phyloP scores from a whole-genome alignment of 2,113 vertebrate genomes.

The Furnarius figulus region DNA sequence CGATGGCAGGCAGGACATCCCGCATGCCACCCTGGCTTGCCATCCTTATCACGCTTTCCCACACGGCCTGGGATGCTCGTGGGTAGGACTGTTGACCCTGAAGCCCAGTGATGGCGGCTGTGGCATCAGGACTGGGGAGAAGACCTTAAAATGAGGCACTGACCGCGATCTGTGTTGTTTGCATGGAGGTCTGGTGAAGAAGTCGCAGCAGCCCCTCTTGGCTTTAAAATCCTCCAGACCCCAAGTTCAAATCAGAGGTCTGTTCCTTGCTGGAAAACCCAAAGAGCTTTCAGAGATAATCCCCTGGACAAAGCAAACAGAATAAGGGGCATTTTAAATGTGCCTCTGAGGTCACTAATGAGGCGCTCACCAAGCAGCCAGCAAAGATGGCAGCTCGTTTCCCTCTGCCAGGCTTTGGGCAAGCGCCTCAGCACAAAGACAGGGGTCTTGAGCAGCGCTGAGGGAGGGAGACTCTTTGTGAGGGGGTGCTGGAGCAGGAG shows the following conservation, averaged over 20 bases:
- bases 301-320: neutral
- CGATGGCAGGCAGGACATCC: rapidly evolving
- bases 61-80: neutral
- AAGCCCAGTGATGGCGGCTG: neutral
- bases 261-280: neutral
- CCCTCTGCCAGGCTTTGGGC: neutral
- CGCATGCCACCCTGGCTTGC: rapidly evolving
- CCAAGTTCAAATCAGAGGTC: neutral
- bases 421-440: neutral
- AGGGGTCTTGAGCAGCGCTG: neutral
- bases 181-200: neutral
- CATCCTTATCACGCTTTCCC: rapidly evolving
- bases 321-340: rapidly evolving
- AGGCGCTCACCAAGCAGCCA: neutral
- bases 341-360: neutral
- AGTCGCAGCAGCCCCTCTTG: neutral
- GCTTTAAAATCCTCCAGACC: neutral
- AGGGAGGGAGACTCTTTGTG: neutral
- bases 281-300: neutral
- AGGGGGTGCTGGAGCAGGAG: neutral
- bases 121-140: neutral
- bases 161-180: neutral
- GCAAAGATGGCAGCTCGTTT: neutral
- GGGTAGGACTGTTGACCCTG: neutral
- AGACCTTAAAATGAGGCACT: neutral